Conservation (phyloP, 2,797 vertebrate species). For the Crenuchus spilurus region DNA sequence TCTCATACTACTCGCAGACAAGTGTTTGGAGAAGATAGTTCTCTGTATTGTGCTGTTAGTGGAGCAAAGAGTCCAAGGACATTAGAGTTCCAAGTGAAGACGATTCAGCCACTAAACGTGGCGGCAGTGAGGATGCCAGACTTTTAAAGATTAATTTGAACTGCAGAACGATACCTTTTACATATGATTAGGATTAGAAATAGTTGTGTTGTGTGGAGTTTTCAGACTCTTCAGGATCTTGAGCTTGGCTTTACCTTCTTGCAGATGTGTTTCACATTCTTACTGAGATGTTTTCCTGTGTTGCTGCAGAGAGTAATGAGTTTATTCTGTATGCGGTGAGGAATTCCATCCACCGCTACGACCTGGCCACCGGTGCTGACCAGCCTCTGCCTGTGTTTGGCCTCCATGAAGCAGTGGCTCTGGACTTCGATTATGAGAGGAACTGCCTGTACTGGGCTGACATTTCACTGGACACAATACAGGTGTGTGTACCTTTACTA, state of each 20-base stretch:
- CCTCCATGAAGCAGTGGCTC: slow-evolving; percentile 88
- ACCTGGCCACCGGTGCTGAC: slow-evolving; percentile 88
- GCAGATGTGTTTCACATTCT: neutral
- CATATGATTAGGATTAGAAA: neutral
- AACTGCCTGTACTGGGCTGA: slow-evolving; percentile 99
- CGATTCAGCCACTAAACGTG: neutral
- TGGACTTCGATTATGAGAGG: slow-evolving; percentile 94
- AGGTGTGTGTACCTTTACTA: too few species aligned
- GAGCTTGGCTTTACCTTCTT: neutral
- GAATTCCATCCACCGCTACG: slow-evolving; percentile 93
- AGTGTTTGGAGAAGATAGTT: neutral
- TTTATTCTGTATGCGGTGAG: slow-evolving; percentile 94
- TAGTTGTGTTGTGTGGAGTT: neutral
- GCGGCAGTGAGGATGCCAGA: neutral
- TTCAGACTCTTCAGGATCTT: neutral
- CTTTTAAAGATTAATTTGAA: neutral
- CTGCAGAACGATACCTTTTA: neutral
- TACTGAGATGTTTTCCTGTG: neutral
- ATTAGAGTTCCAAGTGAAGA: neutral
- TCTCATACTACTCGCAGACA: neutral
- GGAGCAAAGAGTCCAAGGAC: neutral
- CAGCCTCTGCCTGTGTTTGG: slow-evolving; percentile 89
- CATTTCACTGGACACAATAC: slow-evolving; percentile 91
- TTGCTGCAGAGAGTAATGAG: slow-evolving; percentile 91
- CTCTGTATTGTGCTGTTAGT: neutral